Conservation (phyloP, 2,797 vertebrate genomes). For the Propithecus perrieri region DNA sequence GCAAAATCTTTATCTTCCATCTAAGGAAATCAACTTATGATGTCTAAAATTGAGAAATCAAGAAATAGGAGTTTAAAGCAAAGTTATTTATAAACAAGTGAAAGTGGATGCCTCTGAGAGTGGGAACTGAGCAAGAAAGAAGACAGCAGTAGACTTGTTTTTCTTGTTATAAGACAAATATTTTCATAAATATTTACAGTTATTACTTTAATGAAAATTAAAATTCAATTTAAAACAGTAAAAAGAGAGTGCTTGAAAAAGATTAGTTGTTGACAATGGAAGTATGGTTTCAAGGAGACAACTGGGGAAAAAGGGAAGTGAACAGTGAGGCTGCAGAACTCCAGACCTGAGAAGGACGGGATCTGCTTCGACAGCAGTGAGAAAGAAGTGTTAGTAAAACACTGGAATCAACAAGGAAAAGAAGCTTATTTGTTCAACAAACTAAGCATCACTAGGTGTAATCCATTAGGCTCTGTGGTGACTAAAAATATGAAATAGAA, state of each 20-base stretch:
- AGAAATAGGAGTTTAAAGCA: background rate
- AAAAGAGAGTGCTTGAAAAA: background rate
- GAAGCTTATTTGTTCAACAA: background rate
- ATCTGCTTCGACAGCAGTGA: background rate
- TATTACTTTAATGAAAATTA: background rate
- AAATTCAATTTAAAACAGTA: slow-evolving; percentile 11
- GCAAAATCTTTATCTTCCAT: background rate
- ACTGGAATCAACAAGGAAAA: background rate
- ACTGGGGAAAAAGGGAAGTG: background rate
- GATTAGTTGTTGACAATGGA: background rate
- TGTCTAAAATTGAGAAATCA: background rate
- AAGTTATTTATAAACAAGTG: background rate
- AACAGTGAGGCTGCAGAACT: background rate
- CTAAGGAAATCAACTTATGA: background rate
- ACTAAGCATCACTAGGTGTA: background rate
- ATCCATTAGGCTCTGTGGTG: background rate
- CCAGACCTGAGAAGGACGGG: background rate
- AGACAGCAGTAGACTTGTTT: background rate
- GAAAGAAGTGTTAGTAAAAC: background rate
- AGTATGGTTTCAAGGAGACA: background rate
- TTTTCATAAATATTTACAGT: background rate
- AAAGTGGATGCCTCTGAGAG: background rate
- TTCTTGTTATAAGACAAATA: background rate
- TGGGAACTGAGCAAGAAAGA: background rate
- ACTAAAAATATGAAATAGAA: background rate